Evolutionary conservation across 2,888 invertebrate species (phyloP).

Genomic region (Yponomeuta sedellus): DNA sequence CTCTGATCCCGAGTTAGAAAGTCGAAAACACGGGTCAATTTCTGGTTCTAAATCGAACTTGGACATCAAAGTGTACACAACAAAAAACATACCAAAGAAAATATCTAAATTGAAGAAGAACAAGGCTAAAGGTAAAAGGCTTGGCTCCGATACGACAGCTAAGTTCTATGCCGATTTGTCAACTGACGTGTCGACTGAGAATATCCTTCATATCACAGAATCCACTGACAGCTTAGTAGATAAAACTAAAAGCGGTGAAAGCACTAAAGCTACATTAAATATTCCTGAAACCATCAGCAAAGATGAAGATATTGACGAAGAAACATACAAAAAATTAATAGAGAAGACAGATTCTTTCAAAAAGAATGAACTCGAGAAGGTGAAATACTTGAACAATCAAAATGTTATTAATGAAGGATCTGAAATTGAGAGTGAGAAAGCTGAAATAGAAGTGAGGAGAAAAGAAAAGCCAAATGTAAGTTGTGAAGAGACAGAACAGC

Average conservation of each 20-base stretch:
- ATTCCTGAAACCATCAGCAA: constrained; percentile 51
- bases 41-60: constrained; percentile 47
- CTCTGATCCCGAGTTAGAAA: constrained; percentile 58
- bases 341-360: constrained; percentile 74
- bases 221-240: constrained; percentile 78
- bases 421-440: constrained; percentile 53
- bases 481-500: constrained; percentile 69
- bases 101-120: constrained; percentile 83
- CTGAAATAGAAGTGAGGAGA: constrained; percentile 33
- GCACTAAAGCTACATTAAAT: constrained; percentile 26
- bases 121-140: constrained; percentile 72
- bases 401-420: constrained; percentile 66
- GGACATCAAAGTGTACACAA: constrained; percentile 79
- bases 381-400: constrained; percentile 66
- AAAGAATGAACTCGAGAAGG: constrained; percentile 70
- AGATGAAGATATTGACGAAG: constrained; percentile 67
- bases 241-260: constrained; percentile 29
- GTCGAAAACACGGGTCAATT: constrained; percentile 35
- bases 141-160: constrained; percentile 71
- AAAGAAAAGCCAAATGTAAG: constrained; percentile 39
- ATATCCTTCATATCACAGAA: constrained; percentile 79
- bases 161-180: constrained; percentile 81
- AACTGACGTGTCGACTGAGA: constrained; percentile 78
- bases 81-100: constrained; percentile 82
- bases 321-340: constrained; percentile 64